Base-by-base conservation (phyloP, 2,113 vertebrate genomes). In the Cranoglanis bouderius region DNA sequence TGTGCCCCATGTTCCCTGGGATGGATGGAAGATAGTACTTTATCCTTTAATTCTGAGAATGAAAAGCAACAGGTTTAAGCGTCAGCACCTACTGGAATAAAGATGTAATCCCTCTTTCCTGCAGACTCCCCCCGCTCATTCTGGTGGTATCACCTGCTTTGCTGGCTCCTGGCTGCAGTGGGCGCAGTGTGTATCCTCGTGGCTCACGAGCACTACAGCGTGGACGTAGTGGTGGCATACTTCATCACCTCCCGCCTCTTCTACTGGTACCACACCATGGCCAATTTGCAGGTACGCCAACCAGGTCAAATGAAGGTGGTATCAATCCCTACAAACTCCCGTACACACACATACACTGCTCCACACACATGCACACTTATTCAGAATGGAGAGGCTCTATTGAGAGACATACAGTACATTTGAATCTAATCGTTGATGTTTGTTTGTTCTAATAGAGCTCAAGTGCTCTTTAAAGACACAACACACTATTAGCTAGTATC, bases 211-310 rank as follows among this genome's bases (percentile, higher is more conserved):
- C 98, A 99, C 95, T 99, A 99, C 35, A 99, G 96, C 0, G 95
- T 99, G 38, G 98, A 99, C 0, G 98, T 99, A 88, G 94, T 99
- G 16, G 94, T 99, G 87, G 98, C 97, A 55, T 99, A 99, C 85
- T 99, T 97, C 6, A 96, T 99, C 95, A 99, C 98, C 18, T 98
- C 98, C 0, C 94, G 98, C 43, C 97, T 99, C 43, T 99, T 99
- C 93, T 99, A 98, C 97, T 99, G 98, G 97, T 99, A 99, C 93
- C 98, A 99, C 88, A 97, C 98, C 1, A 99, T 99, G 98, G 96
- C 98, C 91, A 99, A 98, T 65, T 95, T 98, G 91, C 98, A 98
- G 97, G 98, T 99, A 87, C 55, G 92, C 21, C 46, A 24, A 65
- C 0, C 55, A 65, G 26, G 19, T 16, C 53, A n/a, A 61, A 35